These are phyloP conservation scores for Antheraea assamensis DNA, from an alignment of 2,888 invertebrate genomes.

Conservation along the genomic window DNA sequence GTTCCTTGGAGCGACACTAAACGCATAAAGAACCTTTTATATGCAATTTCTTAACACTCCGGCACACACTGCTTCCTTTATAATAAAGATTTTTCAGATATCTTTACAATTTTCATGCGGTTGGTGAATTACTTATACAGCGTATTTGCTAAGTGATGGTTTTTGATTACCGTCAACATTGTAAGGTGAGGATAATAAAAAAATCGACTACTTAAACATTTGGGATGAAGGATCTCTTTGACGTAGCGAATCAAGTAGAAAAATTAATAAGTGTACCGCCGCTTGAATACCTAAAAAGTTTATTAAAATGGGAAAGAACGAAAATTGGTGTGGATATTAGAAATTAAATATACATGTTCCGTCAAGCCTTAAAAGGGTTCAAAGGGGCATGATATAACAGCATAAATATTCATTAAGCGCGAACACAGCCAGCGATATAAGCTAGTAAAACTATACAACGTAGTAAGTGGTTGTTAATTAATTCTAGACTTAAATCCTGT, in stretches of 20 bases:
- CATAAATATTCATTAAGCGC: neutral
- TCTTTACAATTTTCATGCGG: neutral
- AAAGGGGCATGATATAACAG: neutral
- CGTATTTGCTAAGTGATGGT: too few species aligned
- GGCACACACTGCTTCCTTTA: neutral
- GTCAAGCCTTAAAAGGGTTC: neutral
- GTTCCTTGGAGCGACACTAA: neutral
- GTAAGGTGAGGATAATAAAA: too few species aligned
- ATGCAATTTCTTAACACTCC: neutral
- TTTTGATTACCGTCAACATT: too few species aligned
- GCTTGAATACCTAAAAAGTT: neutral
- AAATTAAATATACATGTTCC: neutral
- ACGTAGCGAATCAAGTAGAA: too few species aligned
- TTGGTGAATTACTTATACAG: neutral
- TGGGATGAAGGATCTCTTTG: too few species aligned
- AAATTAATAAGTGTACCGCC: too few species aligned
- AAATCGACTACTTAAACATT: too few species aligned
- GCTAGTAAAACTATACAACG: neutral
- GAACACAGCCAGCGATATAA: neutral
- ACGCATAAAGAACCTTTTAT: neutral
- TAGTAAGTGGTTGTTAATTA: slow-evolving; percentile 3
- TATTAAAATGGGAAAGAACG: neutral
- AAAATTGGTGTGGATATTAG: neutral
- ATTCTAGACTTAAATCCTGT: neutral
- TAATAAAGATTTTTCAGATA: neutral